These are phyloP conservation scores for Sebastolobus altivelis DNA, from an alignment of 2,797 vertebrate genomes.

Conservation along the genomic window DNA sequence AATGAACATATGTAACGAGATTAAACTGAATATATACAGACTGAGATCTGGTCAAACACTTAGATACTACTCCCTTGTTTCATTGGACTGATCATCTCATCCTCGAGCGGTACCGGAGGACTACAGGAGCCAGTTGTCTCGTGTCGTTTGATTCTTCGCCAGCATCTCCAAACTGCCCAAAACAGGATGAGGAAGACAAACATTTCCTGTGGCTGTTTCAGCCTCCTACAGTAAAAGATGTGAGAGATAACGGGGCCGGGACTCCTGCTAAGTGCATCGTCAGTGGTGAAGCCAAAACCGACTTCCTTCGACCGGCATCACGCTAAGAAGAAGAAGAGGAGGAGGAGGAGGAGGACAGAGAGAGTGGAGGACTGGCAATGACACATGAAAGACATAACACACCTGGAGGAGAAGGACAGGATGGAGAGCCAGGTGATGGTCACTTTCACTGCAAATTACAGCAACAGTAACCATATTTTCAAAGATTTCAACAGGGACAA, in stretches of 20 bases:
- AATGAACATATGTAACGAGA: too few species aligned
- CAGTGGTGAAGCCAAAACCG: slow-evolving; percentile 26
- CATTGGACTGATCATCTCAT: neutral
- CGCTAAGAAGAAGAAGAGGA: neutral
- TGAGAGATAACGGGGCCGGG: slow-evolving; percentile 57
- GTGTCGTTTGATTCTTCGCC: slow-evolving; percentile 30
- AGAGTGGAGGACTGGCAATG: neutral
- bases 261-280: slow-evolving; percentile 16
- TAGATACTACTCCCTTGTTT: neutral
- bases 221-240: slow-evolving; percentile 50
- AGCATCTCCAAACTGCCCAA: slow-evolving; percentile 36
- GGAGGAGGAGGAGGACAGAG: neutral
- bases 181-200: slow-evolving; percentile 79
- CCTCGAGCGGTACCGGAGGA: too few species aligned
- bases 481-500: neutral
- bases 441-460: neutral
- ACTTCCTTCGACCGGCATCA: slow-evolving; percentile 33
- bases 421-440: neutral
- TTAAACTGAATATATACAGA: too few species aligned
- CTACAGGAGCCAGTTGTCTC: neutral
- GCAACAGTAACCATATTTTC: neutral
- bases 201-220: slow-evolving; percentile 69
- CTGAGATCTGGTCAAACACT: too few species aligned
- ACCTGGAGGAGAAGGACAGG: neutral
- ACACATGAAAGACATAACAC: neutral